Percentiles rank a stretch among this genome's conserved stretches.
phyloP scores from a whole-genome alignment of 2,888 invertebrate species.

The Leucoma salicis region DNA sequence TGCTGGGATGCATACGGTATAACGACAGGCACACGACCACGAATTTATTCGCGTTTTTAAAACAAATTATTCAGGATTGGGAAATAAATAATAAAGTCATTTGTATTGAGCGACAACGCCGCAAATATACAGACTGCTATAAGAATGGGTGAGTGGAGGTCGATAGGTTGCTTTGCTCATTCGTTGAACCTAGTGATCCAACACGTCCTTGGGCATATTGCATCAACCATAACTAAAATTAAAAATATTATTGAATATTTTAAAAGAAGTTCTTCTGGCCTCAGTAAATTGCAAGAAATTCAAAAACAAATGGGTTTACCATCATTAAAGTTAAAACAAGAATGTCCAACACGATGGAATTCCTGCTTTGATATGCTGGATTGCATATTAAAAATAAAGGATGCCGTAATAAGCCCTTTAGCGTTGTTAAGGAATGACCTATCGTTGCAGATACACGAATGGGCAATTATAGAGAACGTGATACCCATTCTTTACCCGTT shows the following conservation, averaged over 20 bases:
- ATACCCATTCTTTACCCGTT: constrained; percentile 12
- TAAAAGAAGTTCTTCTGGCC: neutral
- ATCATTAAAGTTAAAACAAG: neutral
- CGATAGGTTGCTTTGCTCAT: constrained; percentile 1
- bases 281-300: neutral
- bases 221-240: neutral
- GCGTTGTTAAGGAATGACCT: constrained; percentile 9
- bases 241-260: constrained; percentile 3
- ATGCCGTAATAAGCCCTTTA: constrained; percentile 9
- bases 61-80: constrained; percentile 10
- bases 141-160: neutral
- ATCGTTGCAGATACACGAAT: constrained; percentile 1
- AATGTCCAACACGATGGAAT: constrained; percentile 11
- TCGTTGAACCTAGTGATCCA: neutral
- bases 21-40: constrained; percentile 5
- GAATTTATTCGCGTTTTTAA: constrained; percentile 10
- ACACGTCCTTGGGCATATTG: neutral
- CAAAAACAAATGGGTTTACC: constrained; percentile 2
- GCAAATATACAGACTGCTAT: neutral
- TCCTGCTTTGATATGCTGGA: constrained; percentile 12
- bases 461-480: constrained; percentile 7
- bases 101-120: constrained; percentile 16
- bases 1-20: constrained; percentile 9
- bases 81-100: constrained; percentile 6
- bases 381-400: constrained; percentile 8